Percentiles rank a stretch among this genome's conserved stretches.
These are phyloP conservation scores for Sphyrna mokarran DNA, from an alignment of 2,113 vertebrate genomes.

Conservation along the genomic window DNA sequence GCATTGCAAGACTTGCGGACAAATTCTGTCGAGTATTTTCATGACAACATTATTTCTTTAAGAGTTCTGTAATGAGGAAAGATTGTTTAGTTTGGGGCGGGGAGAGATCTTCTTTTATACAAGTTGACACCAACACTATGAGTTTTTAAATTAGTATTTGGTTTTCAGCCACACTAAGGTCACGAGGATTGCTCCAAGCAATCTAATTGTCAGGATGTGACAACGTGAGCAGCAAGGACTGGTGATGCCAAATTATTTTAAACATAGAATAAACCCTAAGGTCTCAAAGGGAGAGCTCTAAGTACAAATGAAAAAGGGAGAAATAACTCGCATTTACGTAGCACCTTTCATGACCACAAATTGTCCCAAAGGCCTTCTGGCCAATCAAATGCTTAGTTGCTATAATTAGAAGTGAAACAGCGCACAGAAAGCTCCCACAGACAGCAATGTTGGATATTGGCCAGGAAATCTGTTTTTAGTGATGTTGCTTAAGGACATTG, in stretches of 20 bases:
- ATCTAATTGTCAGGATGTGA: not conserved
- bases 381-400: not conserved
- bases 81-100: not conserved
- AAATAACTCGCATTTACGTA: not conserved
- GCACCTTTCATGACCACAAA: not conserved
- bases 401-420: not conserved
- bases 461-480: not conserved
- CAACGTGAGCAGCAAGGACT: not conserved
- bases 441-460: not conserved
- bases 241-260: not conserved
- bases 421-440: not conserved
- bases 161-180: not conserved
- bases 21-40: not conserved
- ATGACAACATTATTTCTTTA: not conserved
- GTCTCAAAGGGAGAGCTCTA: not conserved
- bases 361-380: not conserved
- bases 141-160: not conserved
- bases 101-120: not conserved
- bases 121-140: not conserved
- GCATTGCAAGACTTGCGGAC: not conserved
- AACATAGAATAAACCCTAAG: not conserved
- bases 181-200: not conserved
- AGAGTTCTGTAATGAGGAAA: not conserved
- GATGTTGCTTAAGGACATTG: not conserved
- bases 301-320: not conserved